Evolutionary conservation across 2,797 vertebrate genomes (phyloP).

Genomic region (Lithobates sylvaticus): DNA sequence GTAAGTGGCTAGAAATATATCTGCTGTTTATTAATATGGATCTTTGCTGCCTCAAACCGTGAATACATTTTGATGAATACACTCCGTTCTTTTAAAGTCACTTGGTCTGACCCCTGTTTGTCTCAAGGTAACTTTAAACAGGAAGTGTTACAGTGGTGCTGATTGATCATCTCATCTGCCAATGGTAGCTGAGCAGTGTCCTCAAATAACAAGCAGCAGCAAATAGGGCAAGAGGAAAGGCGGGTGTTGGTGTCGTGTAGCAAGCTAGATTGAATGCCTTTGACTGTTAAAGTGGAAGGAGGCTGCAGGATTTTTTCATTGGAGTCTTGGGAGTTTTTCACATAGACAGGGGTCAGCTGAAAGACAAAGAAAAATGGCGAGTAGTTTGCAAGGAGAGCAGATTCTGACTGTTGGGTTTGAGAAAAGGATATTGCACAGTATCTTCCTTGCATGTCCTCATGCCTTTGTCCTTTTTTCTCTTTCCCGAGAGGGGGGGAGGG

Average conservation of each 20-base stretch:
- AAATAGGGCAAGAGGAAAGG: conserved; percentile 71
- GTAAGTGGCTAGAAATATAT: neutral
- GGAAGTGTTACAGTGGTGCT: conserved; percentile 87
- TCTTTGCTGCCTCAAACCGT: neutral
- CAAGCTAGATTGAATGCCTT: conserved; percentile 95
- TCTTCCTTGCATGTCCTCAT: conserved; percentile 71
- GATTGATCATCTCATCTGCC: conserved; percentile 77
- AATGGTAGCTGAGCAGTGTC: conserved; percentile 72
- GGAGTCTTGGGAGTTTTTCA: conserved; percentile 84
- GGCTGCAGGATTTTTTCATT: conserved; percentile 84
- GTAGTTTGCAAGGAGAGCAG: conserved; percentile 68
- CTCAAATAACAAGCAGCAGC: conserved; percentile 74
- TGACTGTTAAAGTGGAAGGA: conserved; percentile 96
- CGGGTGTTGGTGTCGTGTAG: conserved; percentile 85
- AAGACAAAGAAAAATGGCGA: conserved; percentile 88
- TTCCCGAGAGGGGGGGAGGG: conserved; percentile 68
- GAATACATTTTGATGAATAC: conserved; percentile 22
- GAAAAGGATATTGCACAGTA: conserved; percentile 70
- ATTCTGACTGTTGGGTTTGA: conserved; percentile 65
- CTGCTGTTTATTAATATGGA: neutral
- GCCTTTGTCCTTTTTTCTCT: conserved; percentile 71
- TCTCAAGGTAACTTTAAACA: conserved; percentile 99
- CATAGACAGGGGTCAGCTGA: conserved; percentile 90
- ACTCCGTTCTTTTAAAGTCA: conserved; percentile 53
- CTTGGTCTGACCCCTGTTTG: conserved; percentile 93